Conservation (phyloP, 2,888 invertebrate species). For the Sussaba pulchella region DNA sequence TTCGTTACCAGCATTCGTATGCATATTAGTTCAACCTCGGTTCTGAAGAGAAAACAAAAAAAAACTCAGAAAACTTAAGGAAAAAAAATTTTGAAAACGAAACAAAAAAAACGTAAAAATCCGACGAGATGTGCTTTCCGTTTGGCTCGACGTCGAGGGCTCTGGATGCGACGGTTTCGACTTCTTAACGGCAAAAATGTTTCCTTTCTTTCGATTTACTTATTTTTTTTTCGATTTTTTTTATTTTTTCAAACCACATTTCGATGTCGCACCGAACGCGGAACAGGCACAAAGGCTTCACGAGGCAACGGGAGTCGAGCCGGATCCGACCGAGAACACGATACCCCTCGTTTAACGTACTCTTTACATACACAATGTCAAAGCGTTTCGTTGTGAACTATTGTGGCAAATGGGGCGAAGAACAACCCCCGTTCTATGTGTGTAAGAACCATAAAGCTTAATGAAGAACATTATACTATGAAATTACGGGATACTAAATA, state of each 20-base stretch:
- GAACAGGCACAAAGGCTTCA: constrained; percentile 43
- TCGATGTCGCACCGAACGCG: constrained; percentile 24
- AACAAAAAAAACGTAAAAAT: constrained; percentile 38
- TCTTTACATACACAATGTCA: constrained; percentile 66
- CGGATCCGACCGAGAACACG: constrained; percentile 50
- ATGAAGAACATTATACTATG: constrained; percentile 84
- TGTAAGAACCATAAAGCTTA: constrained; percentile 84
- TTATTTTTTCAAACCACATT: constrained; percentile 8
- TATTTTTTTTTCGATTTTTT: too few relatives aligned
- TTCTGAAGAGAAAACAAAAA: constrained; percentile 42
- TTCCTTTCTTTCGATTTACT: not conserved
- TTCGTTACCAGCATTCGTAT: constrained; percentile 69
- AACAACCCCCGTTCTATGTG: constrained; percentile 81
- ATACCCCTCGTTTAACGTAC: constrained; percentile 67
- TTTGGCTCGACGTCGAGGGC: constrained; percentile 58
- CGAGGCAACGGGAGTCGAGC: constrained; percentile 51
- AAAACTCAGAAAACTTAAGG: not conserved
- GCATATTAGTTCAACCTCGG: constrained; percentile 67
- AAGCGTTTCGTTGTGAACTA: constrained; percentile 77
- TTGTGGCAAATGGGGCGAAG: constrained; percentile 77
- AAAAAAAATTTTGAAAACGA: constrained; percentile 28
- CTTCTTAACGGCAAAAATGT: constrained; percentile 30
- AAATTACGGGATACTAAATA: constrained; percentile 84
- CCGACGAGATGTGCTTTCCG: constrained; percentile 51
- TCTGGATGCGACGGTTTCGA: constrained; percentile 42